A percentile compares a stretch with the other conserved stretches of the same genome.
Evolutionary conservation across 2,888 invertebrate species (phyloP).

Genomic region (Sturmia bella): DNA sequence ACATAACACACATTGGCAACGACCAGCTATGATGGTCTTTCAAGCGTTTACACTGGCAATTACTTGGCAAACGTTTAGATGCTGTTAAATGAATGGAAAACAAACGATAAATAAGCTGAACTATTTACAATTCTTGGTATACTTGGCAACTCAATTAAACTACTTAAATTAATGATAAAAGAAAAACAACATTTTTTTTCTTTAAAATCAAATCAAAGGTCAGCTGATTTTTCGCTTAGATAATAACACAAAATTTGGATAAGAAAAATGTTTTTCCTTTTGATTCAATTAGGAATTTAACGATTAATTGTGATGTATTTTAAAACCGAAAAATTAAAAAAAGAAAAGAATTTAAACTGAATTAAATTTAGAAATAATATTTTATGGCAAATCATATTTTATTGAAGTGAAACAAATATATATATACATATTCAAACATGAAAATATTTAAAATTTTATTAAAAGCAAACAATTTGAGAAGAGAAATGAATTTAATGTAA

Average conservation of each 20-base stretch:
- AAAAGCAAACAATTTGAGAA: too few relatives aligned
- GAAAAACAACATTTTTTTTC: background rate
- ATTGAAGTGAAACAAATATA: too few relatives aligned
- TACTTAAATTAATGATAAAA: background rate
- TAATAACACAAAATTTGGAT: too few relatives aligned
- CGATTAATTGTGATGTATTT: background rate
- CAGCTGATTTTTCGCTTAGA: too few relatives aligned
- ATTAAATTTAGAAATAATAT: too few relatives aligned
- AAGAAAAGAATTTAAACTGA: background rate
- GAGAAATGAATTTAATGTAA: too few relatives aligned
- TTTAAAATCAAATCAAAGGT: too few relatives aligned
- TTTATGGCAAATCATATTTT: too few relatives aligned
- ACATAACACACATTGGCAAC: slow-evolving; percentile 81
- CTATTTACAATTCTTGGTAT: background rate
- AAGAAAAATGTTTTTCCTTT: too few relatives aligned
- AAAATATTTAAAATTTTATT: too few relatives aligned
- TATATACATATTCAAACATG: too few relatives aligned
- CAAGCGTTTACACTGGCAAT: slow-evolving; percentile 71
- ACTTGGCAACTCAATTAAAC: slow-evolving; percentile 32
- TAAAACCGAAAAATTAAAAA: background rate
- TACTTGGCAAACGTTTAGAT: slow-evolving; percentile 74
- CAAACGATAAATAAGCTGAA: background rate
- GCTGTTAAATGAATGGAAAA: slow-evolving; percentile 26
- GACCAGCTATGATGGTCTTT: slow-evolving; percentile 81
- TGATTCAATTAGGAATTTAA: background rate